A percentile compares a stretch with the other conserved stretches of the same genome.
phyloP scores from a whole-genome alignment of 2,797 vertebrate genomes.

The Pseudotriccus pelzelni region DNA sequence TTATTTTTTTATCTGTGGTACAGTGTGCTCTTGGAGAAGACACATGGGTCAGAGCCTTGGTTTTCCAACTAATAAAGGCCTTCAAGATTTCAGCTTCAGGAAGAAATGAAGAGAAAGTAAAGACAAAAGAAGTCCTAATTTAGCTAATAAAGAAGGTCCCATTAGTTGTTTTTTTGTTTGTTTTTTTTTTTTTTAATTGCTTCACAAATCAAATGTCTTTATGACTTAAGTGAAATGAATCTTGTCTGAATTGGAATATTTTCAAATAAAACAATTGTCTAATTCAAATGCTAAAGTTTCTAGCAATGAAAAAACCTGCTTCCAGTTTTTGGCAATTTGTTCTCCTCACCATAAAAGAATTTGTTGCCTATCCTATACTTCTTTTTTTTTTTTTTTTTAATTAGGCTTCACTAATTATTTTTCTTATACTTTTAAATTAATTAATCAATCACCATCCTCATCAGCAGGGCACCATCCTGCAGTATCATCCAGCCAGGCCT shows the following conservation, averaged over 20 bases:
- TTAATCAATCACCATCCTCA: neutral
- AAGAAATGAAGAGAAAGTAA: neutral
- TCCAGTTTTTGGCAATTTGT: neutral
- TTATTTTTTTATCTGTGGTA: neutral
- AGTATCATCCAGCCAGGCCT: too few relatives aligned
- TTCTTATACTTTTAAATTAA: neutral
- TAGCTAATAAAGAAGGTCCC: neutral
- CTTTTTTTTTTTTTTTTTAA: neutral
- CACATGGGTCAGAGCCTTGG: rapidly evolving
- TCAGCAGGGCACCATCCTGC: neutral
- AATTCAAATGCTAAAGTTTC: neutral
- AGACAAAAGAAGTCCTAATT: neutral
- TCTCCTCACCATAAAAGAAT: neutral
- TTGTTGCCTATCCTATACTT: neutral
- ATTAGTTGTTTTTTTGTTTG: neutral
- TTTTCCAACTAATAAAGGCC: neutral
- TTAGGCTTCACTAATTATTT: neutral
- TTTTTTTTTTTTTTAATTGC: neutral
- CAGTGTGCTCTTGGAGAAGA: neutral
- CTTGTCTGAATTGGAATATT: neutral
- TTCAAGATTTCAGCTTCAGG: neutral
- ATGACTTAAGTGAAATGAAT: neutral
- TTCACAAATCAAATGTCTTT: neutral
- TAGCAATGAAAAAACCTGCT: neutral
- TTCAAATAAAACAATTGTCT: neutral